phyloP scores from a whole-genome alignment of 2,888 invertebrate genomes.

The Myopa tessellatipennis region DNA sequence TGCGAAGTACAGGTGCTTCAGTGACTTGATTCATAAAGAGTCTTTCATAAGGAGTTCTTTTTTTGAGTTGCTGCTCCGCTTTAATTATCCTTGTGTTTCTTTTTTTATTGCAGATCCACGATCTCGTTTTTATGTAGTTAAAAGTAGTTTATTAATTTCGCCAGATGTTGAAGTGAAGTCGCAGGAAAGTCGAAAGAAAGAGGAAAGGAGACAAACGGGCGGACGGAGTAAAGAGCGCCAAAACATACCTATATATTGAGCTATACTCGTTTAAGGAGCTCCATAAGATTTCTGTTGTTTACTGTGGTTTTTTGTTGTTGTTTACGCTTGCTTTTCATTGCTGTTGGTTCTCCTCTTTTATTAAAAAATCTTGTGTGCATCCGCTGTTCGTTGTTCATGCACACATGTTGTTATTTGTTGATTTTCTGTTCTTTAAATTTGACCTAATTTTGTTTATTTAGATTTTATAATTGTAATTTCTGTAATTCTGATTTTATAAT shows the following conservation, averaged over 20 bases:
- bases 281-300: too few species aligned
- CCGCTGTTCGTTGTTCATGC: too few species aligned
- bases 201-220: background rate
- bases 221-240: background rate
- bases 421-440: background rate
- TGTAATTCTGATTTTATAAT: background rate
- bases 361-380: conserved; percentile 27
- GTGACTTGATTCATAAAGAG: too few species aligned
- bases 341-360: conserved; percentile 4
- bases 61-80: background rate
- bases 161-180: background rate
- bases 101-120: background rate
- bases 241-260: too few species aligned
- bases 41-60: background rate
- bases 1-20: too few species aligned
- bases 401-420: conserved; percentile 17
- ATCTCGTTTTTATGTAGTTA: background rate
- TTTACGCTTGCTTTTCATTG: background rate
- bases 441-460: background rate
- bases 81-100: conserved; percentile 32
- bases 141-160: conserved; percentile 3
- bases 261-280: too few species aligned
- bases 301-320: too few species aligned
- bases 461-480: conserved; percentile 3
- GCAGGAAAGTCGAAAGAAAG: background rate